Percentiles rank a stretch among this genome's conserved stretches.
Conservation (phyloP, 92 coral and sea anemone species). For the Parazoanthus swiftii region DNA sequence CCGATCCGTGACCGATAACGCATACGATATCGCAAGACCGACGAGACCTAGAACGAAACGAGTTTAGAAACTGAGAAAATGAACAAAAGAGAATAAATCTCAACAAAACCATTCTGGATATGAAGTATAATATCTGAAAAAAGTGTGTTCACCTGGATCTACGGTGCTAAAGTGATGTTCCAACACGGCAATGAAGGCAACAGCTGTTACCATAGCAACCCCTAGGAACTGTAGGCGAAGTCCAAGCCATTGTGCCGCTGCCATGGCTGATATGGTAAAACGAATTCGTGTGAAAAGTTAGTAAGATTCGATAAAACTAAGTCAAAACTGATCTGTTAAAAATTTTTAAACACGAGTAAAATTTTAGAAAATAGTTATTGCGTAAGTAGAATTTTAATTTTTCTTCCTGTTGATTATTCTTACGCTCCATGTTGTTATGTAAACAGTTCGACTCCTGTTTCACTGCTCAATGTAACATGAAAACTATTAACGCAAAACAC, state of each 20-base stretch:
- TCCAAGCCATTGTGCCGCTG: too few species aligned
- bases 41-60: constrained; percentile 67
- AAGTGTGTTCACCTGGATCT: constrained; percentile 76
- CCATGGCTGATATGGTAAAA: background rate
- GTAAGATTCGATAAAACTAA: too few species aligned
- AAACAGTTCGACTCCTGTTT: too few species aligned
- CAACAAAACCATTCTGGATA: background rate
- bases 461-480: too few species aligned
- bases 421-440: too few species aligned
- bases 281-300: background rate
- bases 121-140: too few species aligned
- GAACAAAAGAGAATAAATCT: background rate
- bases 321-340: too few species aligned
- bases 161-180: constrained; percentile 95
- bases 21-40: constrained; percentile 97
- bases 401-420: too few species aligned
- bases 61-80: background rate
- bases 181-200: constrained; percentile 91
- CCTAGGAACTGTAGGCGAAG: constrained; percentile 95
- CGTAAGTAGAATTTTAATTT: too few species aligned
- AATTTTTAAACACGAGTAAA: too few species aligned
- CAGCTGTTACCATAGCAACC: constrained; percentile 98
- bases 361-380: too few species aligned
- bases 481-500: too few species aligned
- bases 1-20: constrained; percentile 89